phyloP scores from a whole-genome alignment of 2,888 invertebrate species.

The Noctua pronuba region DNA sequence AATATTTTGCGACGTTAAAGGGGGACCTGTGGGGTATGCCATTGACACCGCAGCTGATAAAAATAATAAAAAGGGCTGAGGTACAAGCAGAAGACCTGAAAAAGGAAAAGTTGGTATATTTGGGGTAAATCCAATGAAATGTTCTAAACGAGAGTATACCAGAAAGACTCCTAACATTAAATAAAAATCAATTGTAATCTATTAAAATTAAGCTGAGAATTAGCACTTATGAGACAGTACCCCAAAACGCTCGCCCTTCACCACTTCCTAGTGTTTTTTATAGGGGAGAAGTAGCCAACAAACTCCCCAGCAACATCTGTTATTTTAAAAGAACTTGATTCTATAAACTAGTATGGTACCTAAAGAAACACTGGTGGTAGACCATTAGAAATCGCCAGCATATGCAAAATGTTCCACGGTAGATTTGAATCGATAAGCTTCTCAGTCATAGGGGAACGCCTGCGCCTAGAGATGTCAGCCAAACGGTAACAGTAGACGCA shows the following conservation, averaged over 20 bases:
- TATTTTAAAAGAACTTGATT: not conserved
- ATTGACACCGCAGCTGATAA: not conserved
- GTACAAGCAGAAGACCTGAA: not conserved
- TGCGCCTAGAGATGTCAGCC: conserved; percentile 32
- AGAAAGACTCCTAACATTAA: not conserved
- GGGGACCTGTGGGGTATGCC: not conserved
- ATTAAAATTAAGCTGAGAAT: not conserved
- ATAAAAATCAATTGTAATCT: not conserved
- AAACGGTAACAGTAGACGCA: conserved; percentile 61
- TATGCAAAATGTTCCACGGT: not conserved
- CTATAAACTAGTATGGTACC: not conserved
- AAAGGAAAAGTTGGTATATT: not conserved
- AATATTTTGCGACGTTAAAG: not conserved
- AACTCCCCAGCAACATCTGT: not conserved
- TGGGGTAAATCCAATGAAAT: not conserved
- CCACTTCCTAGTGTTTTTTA: not conserved
- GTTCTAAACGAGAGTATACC: not conserved
- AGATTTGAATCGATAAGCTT: conserved; percentile 29
- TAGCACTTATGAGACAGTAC: not conserved
- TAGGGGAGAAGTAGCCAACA: not conserved
- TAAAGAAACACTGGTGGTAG: too few species aligned
- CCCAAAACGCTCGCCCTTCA: not conserved
- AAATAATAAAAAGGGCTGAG: not conserved
- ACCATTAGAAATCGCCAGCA: not conserved
- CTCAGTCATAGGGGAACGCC: conserved; percentile 19